Evolutionary conservation across 2,888 invertebrate genomes (phyloP), one percentile per base, ranked within the genome.

Genomic region (Coleophora deauratella): DNA sequence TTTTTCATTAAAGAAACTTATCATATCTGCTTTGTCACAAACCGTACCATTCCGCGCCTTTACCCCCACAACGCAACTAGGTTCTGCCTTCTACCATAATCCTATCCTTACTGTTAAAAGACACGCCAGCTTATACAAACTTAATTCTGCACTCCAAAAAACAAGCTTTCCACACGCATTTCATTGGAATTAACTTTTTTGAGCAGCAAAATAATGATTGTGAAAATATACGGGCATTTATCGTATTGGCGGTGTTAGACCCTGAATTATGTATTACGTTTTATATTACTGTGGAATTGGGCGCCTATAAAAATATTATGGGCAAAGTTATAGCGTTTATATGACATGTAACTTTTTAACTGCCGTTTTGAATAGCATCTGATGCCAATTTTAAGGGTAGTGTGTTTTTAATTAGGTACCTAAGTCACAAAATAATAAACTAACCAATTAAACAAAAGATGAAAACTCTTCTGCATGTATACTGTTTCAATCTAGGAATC

Each of bases 71-170:
- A 43, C 35, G 34, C n/a, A 13, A 37, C 53, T 47, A 51, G 57
- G 53, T 4, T 3, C 6, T 4, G 3, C 21, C 6, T 21, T 6
- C 21, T 21, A 6, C 21, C 3, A 21, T 21, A 21, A 4, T 21
- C 21, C 21, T 52, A 41, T 42, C 55, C 55, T 67, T 60, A 67
- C 54, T 57, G 55, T 41, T 33, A 38, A 41, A 7, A 43, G 54
- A 38, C 67, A 67, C 67, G 59, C 56, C 39, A 57, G 28, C 37
- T 38, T 35, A 40, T 37, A 41, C 48, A 47, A 49, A 46, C 41
- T 40, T 45, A 45, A 33, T 15, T 35, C 33, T 41, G 35, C 21
- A 21, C 21, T 21, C 21, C 21, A 21, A 21, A 21, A 21, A 21
- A 21, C 21, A 6, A 21, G 21, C 3, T 4, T 4, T 6, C 6